Base-by-base conservation (phyloP, 2,113 vertebrate species). In the Onychorhynchus coronatus region DNA sequence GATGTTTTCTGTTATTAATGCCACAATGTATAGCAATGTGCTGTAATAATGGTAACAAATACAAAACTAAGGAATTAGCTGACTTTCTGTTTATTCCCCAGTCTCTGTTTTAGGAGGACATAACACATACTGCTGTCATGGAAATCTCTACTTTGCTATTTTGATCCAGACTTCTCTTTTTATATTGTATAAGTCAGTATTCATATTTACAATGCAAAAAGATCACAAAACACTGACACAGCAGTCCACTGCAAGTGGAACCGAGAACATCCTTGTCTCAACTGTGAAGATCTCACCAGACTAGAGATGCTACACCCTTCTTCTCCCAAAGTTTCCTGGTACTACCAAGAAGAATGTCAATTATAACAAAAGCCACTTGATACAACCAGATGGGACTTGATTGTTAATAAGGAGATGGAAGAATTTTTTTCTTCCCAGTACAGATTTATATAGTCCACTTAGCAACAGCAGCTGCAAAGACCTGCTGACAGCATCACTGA, bases 381-480 rank as follows among this genome's bases (percentile, higher is more conserved):
- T 30, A 63, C 6, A 81, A 84, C 33, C 79, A 92, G 65, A 93
- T 78, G 52, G 41, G 58, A 79, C 61, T 33, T 70, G 33, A 67
- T 4, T 61, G 41, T 70, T 85, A 87, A 44, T 25, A 87, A 73
- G 23, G 24, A 74, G 47, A 81, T 5, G 16, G 42, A 89, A 15
- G 37, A 74, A 5, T 49, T 53, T 61, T 85, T 73, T 88, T 61
- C 61, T 70, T 53, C 49, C 89, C 41, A 31, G 35, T 39, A 92
- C 49, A 81, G 56, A 63, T 85, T 75, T 72, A 72, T 63, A 39
- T 13, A 91, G 87, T 58, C 58, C 42, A 80, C 55, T 88, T 85
- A 95, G 71, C 75, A 86, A 66, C 9, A 93, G 41, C 62, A 81
- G 81, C 71, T 79, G 77, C 56, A 73, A 91, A 91, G 74, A 91